Evolutionary conservation across 2,888 invertebrate species (phyloP), one percentile per base, ranked within the genome.

Genomic region (Chymomyza procnemis): DNA sequence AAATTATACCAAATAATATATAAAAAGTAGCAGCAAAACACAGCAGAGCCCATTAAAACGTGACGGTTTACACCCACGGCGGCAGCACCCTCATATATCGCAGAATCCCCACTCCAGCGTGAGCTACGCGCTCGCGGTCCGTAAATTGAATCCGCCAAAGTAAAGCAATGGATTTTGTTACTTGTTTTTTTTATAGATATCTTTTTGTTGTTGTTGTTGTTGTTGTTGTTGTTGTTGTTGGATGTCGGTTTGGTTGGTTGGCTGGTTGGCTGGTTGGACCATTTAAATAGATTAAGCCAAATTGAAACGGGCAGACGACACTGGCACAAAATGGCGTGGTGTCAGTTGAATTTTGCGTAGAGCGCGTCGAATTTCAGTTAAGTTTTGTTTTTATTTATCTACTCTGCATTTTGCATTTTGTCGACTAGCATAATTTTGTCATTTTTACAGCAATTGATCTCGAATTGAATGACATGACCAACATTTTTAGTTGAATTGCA

Each of bases 381-480:
- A n/a, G n/a, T n/a, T n/a, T 68, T 56, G 30, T 34, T 30, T 22
- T 22, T 56, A 21, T 56, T 56, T 14, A 19, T 54, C 19, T 60
- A 18, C 46, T 26, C 64, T 46, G n/a, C n/a, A n/a, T n/a, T 16
- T 30, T 41, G 6, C 58, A 34, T 22, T 41, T 48, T 34, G 56
- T 14, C 26, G 16, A 56, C 61, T 66, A 75, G 82, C 77, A 82
- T 82, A 85, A 82, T 85, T 82, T 85, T 82, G 80, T 73, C 82
- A 80, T 82, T 82, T 84, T 85, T 85, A 80, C 85, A 82, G 82
- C 82, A 85, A 82, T 82, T 82, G 82, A 82, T 82, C 85, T 85
- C 74, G 78, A 77, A 82, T 82, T 85, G 85, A 78, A 80, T 84
- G 83, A 72, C 56, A 18, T 46, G 50, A 57, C 54, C 46, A 60